These are phyloP conservation scores for Lithophane socia DNA, from an alignment of 2,888 invertebrate species.

Conservation along the genomic window DNA sequence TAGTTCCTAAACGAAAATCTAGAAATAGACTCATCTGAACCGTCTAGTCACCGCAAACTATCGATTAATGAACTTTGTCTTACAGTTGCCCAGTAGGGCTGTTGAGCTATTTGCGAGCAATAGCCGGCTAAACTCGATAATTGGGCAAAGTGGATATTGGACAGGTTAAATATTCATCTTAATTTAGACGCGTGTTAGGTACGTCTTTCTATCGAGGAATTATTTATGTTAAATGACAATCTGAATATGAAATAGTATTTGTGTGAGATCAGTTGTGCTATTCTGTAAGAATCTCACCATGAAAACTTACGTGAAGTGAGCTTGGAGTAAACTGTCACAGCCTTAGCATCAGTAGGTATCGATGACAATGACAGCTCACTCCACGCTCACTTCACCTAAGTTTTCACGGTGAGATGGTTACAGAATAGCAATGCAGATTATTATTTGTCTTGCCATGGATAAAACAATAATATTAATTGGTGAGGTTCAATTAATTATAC, in stretches of 20 bases:
- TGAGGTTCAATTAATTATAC: too few species aligned
- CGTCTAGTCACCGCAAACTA: constrained; percentile 47
- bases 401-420: too few species aligned
- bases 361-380: too few species aligned
- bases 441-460: background rate
- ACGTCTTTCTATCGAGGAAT: background rate
- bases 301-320: too few species aligned
- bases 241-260: constrained; percentile 13
- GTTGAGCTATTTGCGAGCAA: constrained; percentile 52
- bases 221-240: constrained; percentile 9
- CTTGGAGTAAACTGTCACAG: too few species aligned
- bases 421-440: too few species aligned
- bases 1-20: background rate
- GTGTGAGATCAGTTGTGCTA: background rate
- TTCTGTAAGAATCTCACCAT: too few species aligned
- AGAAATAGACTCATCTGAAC: constrained; percentile 27
- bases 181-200: constrained; percentile 7
- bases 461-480: too few species aligned
- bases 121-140: constrained; percentile 38
- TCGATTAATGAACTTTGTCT: constrained; percentile 62
- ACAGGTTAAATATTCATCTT: constrained; percentile 43
- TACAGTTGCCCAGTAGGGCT: constrained; percentile 37
- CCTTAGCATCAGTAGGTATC: too few species aligned
- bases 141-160: constrained; percentile 43
- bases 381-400: too few species aligned